phyloP scores from a whole-genome alignment of 1,140 invertebrate genomes.

The Rhopalosiphum maidis region DNA sequence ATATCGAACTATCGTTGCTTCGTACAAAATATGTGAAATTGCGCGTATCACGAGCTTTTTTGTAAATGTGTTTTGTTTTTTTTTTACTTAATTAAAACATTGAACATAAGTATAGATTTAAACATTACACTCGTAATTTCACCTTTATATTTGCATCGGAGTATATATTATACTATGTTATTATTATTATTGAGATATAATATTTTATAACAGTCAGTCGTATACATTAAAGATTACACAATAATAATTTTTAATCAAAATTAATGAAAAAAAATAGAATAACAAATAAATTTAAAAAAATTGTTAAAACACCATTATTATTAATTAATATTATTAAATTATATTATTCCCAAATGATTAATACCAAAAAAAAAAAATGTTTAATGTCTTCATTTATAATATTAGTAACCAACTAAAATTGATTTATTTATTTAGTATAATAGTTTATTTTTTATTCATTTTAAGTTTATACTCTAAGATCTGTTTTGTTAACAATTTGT shows the following conservation, averaged over 20 bases:
- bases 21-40: background rate
- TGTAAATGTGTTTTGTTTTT: background rate
- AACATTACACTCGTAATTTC: background rate
- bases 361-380: background rate
- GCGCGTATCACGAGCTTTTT: background rate
- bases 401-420: background rate
- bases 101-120: background rate
- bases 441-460: slow-evolving; percentile 18
- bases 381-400: background rate
- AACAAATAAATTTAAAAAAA: slow-evolving; percentile 24
- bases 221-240: background rate
- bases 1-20: background rate
- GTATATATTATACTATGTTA: background rate
- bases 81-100: background rate
- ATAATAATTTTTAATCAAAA: slow-evolving; percentile 18
- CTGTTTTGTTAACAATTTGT: slow-evolving; percentile 48
- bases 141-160: background rate
- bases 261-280: background rate
- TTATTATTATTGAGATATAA: background rate
- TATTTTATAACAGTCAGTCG: background rate
- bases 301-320: background rate
- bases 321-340: slow-evolving; percentile 27
- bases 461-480: slow-evolving; percentile 29
- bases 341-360: background rate
- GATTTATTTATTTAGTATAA: slow-evolving; percentile 17